phyloP scores from a whole-genome alignment of 1,140 invertebrate genomes.

The Pseudobourletiella spinata region DNA sequence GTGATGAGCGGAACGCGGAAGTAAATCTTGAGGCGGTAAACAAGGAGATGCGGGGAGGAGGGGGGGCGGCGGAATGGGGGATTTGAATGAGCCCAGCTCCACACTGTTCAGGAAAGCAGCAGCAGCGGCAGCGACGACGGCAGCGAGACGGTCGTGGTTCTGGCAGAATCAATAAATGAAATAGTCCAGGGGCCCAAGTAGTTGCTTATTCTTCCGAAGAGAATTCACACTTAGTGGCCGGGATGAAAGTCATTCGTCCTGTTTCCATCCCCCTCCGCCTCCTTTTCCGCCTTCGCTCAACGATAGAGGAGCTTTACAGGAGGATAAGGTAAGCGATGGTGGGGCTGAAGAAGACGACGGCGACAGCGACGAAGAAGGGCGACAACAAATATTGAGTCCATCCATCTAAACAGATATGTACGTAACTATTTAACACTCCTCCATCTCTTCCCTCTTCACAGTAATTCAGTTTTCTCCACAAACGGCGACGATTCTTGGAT shows the following conservation, averaged over 20 bases:
- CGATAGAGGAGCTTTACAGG: no score
- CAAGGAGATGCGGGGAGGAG: not conserved
- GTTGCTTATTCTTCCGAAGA: not conserved
- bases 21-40: not conserved
- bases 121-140: no score
- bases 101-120: no score
- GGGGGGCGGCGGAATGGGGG: no score
- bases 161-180: no score
- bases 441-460: constrained; percentile 6
- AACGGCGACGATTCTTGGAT: constrained; percentile 1
- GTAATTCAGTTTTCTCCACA: constrained; percentile 33
- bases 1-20: not conserved
- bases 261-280: no score
- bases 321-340: not conserved
- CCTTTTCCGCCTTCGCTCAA: no score
- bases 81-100: no score
- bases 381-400: constrained; percentile 1
- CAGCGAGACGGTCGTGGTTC: no score
- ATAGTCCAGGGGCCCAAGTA: not conserved
- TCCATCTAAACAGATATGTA: constrained; percentile 4
- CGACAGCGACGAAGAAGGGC: not conserved
- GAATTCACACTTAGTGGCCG: no score
- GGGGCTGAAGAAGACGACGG: not conserved
- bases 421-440: constrained; percentile 8
- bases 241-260: no score